Conservation (phyloP, 2,113 vertebrate genomes). For the Propithecus coquereli region DNA sequence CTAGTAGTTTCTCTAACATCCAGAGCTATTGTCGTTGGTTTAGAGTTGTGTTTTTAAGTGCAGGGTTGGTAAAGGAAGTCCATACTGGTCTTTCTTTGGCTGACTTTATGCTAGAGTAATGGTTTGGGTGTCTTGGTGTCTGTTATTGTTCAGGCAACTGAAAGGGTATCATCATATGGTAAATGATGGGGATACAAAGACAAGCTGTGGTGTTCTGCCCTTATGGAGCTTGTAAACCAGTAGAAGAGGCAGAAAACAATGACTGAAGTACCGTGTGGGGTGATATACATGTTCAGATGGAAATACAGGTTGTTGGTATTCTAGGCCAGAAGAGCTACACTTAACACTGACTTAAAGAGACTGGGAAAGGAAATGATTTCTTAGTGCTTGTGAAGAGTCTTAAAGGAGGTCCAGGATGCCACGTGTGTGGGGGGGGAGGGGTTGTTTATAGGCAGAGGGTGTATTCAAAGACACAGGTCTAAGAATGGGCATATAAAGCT, state of each 20-base stretch:
- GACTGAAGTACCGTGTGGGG: not conserved
- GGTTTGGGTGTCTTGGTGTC: not conserved
- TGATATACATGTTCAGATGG: not conserved
- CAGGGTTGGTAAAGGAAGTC: not conserved
- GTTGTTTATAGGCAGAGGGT: not conserved
- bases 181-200: constrained; percentile 1
- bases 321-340: not conserved
- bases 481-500: not conserved
- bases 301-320: not conserved
- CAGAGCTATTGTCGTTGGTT: constrained; percentile 16
- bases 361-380: constrained; percentile 14
- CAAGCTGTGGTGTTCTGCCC: not conserved
- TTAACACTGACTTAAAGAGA: not conserved
- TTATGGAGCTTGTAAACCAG: not conserved
- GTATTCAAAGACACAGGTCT: not conserved
- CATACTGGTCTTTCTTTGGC: constrained; percentile 26
- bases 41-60: constrained; percentile 41
- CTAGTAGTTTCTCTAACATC: not conserved
- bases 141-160: not conserved
- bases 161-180: not conserved
- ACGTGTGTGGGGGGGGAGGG: not conserved
- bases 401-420: not conserved
- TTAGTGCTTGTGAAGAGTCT: constrained; percentile 7
- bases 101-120: not conserved
- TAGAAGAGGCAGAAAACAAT: not conserved